phyloP scores from a whole-genome alignment of 2,797 vertebrate species.

The Sparus aurata region DNA sequence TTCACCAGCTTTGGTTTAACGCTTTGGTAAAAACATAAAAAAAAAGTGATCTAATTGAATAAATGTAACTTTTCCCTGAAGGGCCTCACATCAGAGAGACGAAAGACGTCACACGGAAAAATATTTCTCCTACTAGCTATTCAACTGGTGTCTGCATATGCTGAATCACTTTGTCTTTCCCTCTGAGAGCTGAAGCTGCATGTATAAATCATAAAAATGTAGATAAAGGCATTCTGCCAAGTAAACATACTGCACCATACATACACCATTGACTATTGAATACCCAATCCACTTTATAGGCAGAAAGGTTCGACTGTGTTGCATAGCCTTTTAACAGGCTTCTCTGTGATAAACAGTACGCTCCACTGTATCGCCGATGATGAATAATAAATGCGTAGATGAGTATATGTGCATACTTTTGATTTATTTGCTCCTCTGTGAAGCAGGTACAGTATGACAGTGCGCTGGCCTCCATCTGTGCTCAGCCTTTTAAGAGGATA shows the following conservation, averaged over 20 bases:
- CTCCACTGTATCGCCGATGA: slow-evolving; percentile 62
- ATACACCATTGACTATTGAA: slow-evolving; percentile 27
- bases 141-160: slow-evolving; percentile 50
- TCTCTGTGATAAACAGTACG: slow-evolving; percentile 72
- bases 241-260: slow-evolving; percentile 49
- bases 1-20: slow-evolving; percentile 22
- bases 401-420: slow-evolving; percentile 61
- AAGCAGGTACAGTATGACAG: slow-evolving; percentile 53
- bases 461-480: slow-evolving; percentile 57
- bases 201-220: slow-evolving; percentile 65
- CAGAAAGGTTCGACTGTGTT: slow-evolving; percentile 31
- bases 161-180: slow-evolving; percentile 55
- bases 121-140: slow-evolving; percentile 33
- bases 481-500: slow-evolving; percentile 66
- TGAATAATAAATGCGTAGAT: slow-evolving; percentile 79
- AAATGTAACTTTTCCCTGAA: slow-evolving; percentile 16
- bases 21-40: slow-evolving; percentile 6
- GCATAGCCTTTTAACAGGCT: slow-evolving; percentile 56
- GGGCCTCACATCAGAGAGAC: slow-evolving; percentile 37
- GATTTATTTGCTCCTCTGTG: slow-evolving; percentile 66
- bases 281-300: slow-evolving; percentile 52
- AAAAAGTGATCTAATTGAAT: slow-evolving; percentile 35
- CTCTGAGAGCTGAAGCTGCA: slow-evolving; percentile 65
- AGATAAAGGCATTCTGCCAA: slow-evolving; percentile 63
- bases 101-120: slow-evolving; percentile 28